A percentile compares a stretch with the other conserved stretches of the same genome.
phyloP scores from a whole-genome alignment of 1,140 invertebrate genomes.

The Bombus consobrinus region DNA sequence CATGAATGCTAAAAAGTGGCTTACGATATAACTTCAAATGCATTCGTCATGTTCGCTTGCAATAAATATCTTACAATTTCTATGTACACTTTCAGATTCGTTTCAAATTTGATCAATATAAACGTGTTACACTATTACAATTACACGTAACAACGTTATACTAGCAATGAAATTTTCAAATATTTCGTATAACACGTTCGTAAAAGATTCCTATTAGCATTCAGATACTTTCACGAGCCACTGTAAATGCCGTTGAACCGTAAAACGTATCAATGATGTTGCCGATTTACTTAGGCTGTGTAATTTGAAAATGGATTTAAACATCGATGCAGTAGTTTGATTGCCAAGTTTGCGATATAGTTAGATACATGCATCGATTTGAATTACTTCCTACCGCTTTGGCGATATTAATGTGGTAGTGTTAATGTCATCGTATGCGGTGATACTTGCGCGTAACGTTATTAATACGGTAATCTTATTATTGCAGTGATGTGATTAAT shows the following conservation, averaged over 20 bases:
- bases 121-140: no score
- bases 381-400: slow-evolving; percentile 20
- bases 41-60: no score
- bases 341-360: not conserved
- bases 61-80: no score
- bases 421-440: slow-evolving; percentile 16
- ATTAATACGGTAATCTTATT: slow-evolving; percentile 54
- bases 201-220: no score
- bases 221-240: no score
- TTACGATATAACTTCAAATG: no score
- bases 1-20: no score
- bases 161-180: no score
- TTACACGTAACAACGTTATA: no score
- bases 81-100: no score
- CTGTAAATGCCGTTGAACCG: not conserved
- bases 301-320: slow-evolving; percentile 30
- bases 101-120: no score
- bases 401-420: slow-evolving; percentile 29
- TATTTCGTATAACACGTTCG: no score
- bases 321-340: slow-evolving; percentile 3
- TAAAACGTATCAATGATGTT: not conserved
- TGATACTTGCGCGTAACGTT: slow-evolving; percentile 36
- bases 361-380: slow-evolving; percentile 18
- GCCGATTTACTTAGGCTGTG: not conserved
- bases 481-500: slow-evolving; percentile 51